Evolutionary conservation across 2,797 vertebrate genomes (phyloP), one percentile per base, ranked within the genome.

Genomic region (Cirrhinus molitorella): DNA sequence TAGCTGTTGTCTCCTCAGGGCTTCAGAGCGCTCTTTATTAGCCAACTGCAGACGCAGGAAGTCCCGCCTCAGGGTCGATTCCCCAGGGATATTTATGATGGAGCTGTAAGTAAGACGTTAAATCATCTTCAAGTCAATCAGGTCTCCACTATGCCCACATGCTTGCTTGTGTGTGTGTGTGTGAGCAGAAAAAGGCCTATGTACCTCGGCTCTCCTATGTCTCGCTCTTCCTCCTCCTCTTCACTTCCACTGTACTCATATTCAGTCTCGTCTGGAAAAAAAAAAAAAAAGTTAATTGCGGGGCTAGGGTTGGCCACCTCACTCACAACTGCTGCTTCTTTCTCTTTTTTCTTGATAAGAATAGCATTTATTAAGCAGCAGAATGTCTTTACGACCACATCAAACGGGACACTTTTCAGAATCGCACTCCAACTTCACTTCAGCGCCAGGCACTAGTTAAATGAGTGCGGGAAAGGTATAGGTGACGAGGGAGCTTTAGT

Each of bases 201-300:
- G 85, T 93, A 97, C 96, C 96, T 97, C 85, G 96, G 96, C 79
- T 99, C 98, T 81, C 98, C 97, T 0, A 96, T 93, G 87, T 99
- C 98, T 40, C 97, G 94, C 88, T 99, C 97, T 75, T 99, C 98
- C 55, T 99, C 98, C 87, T 99, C 98, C 79, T 99, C 98, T 89
- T 99, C 98, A 34, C 97, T 99, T 75, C 98, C 97, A 14, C 97
- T 99, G 95, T 99, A 99, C 88, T 99, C 98, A 0, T 99, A 99
- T 76, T 99, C 97, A 0, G 97, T 99, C 92, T 99, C 98, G 92
- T 99, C 98, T 99, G 92, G 45, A 88, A 93, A 1, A 14, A 61
- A 11, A 25, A 40, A 14, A 13, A 43, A 16, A 13, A n/a, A n/a
- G n/a, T n/a, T n/a, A n/a, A n/a, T n/a, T n/a, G n/a, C n/a, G n/a